Percentiles rank a stretch among this genome's conserved stretches.
These are phyloP conservation scores for Brachylomia viminalis DNA, from an alignment of 2,888 invertebrate species.

Conservation along the genomic window DNA sequence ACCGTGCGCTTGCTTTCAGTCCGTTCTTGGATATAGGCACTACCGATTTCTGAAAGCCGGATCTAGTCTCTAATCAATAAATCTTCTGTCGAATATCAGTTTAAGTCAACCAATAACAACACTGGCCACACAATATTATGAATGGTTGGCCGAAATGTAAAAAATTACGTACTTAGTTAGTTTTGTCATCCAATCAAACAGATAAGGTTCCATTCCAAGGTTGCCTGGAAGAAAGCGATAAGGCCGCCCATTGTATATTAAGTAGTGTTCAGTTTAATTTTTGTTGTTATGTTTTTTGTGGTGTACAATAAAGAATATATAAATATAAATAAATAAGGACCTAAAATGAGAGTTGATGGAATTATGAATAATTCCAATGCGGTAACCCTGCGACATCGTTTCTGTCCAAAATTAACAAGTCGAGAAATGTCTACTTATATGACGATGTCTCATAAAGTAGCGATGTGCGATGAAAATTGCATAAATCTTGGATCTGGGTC, in stretches of 20 bases:
- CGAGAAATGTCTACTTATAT: constrained; percentile 8
- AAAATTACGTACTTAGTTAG: not conserved
- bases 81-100: not conserved
- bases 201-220: no score
- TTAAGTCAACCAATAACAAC: not conserved
- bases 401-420: constrained; percentile 15
- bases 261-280: no score
- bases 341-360: not conserved
- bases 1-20: not conserved
- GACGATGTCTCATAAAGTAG: constrained; percentile 64
- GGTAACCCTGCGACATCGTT: not conserved
- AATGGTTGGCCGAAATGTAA: not conserved
- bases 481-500: constrained; percentile 76
- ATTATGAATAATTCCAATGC: not conserved
- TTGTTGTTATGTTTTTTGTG: no score
- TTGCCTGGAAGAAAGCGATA: no score
- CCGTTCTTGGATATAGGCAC: not conserved
- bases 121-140: not conserved
- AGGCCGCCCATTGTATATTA: no score
- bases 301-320: no score
- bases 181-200: not conserved
- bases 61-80: not conserved
- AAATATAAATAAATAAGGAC: no score
- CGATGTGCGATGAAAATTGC: constrained; percentile 75
- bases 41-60: not conserved